A percentile compares a stretch with the other conserved stretches of the same genome.
Evolutionary conservation across 2,797 vertebrate species (phyloP).

Genomic region (Cirrhinus mrigala): DNA sequence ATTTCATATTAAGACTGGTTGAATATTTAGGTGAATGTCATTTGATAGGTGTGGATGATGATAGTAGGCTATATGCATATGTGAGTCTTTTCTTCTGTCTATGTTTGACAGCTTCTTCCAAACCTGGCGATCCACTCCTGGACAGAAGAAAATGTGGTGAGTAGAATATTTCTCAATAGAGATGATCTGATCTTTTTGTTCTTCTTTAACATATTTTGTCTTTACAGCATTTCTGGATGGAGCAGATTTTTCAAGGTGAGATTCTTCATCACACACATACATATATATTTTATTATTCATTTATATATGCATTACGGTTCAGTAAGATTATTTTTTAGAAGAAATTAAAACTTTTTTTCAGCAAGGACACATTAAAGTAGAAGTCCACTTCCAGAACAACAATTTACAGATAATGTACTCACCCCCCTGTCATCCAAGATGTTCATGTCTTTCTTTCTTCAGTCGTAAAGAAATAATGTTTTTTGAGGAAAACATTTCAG

Average conservation of each 20-base stretch:
- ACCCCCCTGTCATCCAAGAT: too few relatives aligned
- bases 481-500: too few relatives aligned
- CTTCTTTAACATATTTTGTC: slow-evolving; percentile 48
- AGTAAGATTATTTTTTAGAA: too few relatives aligned
- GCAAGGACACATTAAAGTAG: too few relatives aligned
- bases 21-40: background rate
- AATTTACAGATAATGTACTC: too few relatives aligned
- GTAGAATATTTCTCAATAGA: slow-evolving; percentile 60
- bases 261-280: background rate
- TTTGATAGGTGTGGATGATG: background rate
- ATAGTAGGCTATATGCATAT: background rate
- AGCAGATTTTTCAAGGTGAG: slow-evolving; percentile 84
- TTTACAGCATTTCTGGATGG: slow-evolving; percentile 94
- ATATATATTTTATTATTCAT: too few relatives aligned
- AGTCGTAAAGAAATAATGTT: too few relatives aligned
- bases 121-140: slow-evolving; percentile 93
- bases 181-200: background rate
- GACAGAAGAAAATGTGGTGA: slow-evolving; percentile 98
- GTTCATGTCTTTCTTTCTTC: too few relatives aligned
- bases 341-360: too few relatives aligned
- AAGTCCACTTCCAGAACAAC: too few relatives aligned
- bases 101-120: slow-evolving; percentile 88
- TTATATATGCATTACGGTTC: too few relatives aligned
- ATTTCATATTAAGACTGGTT: background rate
- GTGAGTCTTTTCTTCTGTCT: slow-evolving; percentile 40